These are phyloP conservation scores for Sesia apiformis DNA, from an alignment of 2,888 invertebrate genomes.

Conservation along the genomic window DNA sequence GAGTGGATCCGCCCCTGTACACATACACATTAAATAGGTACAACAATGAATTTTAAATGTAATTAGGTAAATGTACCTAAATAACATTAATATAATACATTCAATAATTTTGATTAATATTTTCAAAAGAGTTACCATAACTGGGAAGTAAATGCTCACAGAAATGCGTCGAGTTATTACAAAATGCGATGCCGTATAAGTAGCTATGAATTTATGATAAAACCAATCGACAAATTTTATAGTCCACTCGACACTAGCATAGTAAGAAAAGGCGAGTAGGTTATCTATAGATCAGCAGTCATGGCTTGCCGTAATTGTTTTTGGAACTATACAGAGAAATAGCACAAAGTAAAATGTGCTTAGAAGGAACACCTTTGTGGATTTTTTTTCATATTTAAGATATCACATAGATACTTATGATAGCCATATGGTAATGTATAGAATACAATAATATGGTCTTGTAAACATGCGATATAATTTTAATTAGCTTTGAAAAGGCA, in stretches of 20 bases:
- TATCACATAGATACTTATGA: no score
- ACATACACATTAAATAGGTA: conserved; percentile 38
- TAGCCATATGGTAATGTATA: no score
- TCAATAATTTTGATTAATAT: background rate
- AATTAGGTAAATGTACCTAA: conserved; percentile 3
- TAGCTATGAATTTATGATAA: background rate
- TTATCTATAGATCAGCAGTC: no score
- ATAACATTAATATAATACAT: background rate
- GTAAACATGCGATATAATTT: no score
- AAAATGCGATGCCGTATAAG: background rate
- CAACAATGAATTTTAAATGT: conserved; percentile 42
- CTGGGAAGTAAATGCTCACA: background rate
- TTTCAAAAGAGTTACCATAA: background rate
- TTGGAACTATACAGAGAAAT: background rate
- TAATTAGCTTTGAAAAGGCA: no score
- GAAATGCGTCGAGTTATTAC: background rate
- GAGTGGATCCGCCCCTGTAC: background rate
- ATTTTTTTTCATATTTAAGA: no score
- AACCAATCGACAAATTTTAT: background rate
- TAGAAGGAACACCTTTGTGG: no score
- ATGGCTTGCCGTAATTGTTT: background rate
- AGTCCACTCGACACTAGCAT: background rate
- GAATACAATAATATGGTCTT: no score
- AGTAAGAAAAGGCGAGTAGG: no score
- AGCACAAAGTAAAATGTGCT: background rate